phyloP scores from a whole-genome alignment of 2,113 vertebrate genomes.

The Solenodon paradoxus region DNA sequence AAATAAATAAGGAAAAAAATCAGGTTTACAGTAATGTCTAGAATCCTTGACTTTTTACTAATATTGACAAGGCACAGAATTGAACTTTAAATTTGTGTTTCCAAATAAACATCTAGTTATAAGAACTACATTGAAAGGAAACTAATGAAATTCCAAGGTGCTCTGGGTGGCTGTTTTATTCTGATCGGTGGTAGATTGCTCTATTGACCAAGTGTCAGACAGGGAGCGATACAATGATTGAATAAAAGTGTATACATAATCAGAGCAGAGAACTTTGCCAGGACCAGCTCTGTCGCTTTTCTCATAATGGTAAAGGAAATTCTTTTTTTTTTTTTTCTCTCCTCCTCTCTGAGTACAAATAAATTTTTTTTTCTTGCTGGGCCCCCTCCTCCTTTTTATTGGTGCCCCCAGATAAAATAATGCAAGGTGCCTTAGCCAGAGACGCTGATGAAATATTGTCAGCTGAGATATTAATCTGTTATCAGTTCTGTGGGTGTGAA shows the following conservation, averaged over 20 bases:
- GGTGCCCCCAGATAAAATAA: conserved; percentile 81
- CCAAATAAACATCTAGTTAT: conserved; percentile 86
- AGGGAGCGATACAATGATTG: conserved; percentile 88
- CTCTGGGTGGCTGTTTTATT: conserved; percentile 89
- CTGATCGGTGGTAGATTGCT: conserved; percentile 94
- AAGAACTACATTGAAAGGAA: conserved; percentile 86
- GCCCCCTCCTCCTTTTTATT: conserved; percentile 55
- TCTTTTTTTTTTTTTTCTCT: conserved; percentile 47
- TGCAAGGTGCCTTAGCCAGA: conserved; percentile 77
- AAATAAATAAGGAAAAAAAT: conserved; percentile 24
- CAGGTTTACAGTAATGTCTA: conserved; percentile 52
- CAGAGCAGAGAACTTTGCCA: conserved; percentile 88
- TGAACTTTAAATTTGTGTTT: conserved; percentile 84
- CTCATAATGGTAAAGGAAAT: conserved; percentile 83
- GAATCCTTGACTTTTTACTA: conserved; percentile 67
- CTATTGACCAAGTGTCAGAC: conserved; percentile 97
- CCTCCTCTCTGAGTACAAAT: conserved; percentile 58
- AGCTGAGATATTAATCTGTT: conserved; percentile 87
- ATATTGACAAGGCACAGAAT: conserved; percentile 75
- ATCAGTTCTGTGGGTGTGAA: conserved; percentile 85
- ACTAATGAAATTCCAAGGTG: conserved; percentile 94
- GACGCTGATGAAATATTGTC: conserved; percentile 87
- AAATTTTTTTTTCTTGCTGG: conserved; percentile 64
- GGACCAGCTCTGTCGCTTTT: conserved; percentile 79
- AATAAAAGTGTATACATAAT: conserved; percentile 95